Conservation (phyloP, 2,888 invertebrate species). For the Hypsopygia costalis region DNA sequence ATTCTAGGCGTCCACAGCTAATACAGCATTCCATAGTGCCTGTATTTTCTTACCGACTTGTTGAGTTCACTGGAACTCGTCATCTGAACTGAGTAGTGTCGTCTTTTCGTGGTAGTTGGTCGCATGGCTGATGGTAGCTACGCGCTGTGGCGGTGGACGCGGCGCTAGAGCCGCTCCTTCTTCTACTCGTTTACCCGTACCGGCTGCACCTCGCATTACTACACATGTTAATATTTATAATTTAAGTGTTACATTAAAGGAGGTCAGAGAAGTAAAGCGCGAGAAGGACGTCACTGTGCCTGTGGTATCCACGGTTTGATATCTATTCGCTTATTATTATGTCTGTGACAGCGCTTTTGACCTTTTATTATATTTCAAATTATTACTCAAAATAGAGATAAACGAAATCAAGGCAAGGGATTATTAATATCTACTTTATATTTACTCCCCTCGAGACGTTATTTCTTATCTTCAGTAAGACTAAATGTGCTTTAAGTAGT, state of each 20-base stretch:
- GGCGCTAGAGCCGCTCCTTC: constrained; percentile 78
- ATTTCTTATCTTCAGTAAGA: no score
- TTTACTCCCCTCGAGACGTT: no score
- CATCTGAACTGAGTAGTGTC: constrained; percentile 96
- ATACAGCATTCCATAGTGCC: background rate
- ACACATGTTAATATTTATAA: constrained; percentile 2
- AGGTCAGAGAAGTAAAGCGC: constrained; percentile 3
- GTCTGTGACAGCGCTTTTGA: no score
- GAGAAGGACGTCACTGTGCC: no score
- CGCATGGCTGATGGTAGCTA: constrained; percentile 87
- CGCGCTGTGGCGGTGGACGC: constrained; percentile 84
- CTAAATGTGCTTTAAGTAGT: no score
- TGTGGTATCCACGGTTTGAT: no score
- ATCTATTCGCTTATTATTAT: no score
- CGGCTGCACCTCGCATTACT: constrained; percentile 66
- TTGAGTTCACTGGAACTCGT: constrained; percentile 90
- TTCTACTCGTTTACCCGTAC: constrained; percentile 53
- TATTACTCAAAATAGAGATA: no score
- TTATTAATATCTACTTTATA: no score
- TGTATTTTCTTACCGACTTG: background rate
- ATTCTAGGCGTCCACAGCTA: background rate
- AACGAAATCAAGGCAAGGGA: no score
- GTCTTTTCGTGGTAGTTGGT: constrained; percentile 96
- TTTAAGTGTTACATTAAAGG: background rate
- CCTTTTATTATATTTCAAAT: no score